Base-by-base conservation (phyloP, 2,888 invertebrate genomes). In the Athalia rosae region DNA sequence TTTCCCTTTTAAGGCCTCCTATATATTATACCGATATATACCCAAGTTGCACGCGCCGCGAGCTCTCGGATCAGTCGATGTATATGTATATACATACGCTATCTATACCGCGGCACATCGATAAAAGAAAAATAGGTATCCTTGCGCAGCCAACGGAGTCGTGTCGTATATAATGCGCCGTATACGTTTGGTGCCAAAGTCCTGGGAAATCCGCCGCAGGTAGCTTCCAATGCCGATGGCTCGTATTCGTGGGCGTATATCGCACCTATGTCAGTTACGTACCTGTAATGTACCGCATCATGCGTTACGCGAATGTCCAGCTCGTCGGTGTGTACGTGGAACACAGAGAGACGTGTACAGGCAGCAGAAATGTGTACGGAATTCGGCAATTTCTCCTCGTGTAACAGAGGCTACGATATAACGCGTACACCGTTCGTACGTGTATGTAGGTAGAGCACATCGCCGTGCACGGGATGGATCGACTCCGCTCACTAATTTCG, bases 1-100 rank as follows among this genome's bases (percentile, higher is more conserved):
- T 74, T 74, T 74, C 74, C 74, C 74, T 74, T 74, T 74, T 74
- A 74, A 74, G 61, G 74, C n/a, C 11, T 61, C 28, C 28, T 28
- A 28, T 28, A 28, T 28, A 28, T 28, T 28, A 2, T 28, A 28
- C 28, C 28, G 28, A 28, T 28, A 28, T 28, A 28, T 28, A 28
- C 2, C 28, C 28, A 28, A 28, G 28, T 28, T 28, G 28, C 28
- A 61, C 47, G 41, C 5, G 47, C 48, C 61, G 48, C 74, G 61
- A 15, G 28, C 15, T 15, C 74, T 59, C 47, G 58, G 74, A 74
- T 59, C 74, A 59, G 61, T 74, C 74, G 74, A 28, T 28, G 28
- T 1, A 28, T 28, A 28, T 28, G 2, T 28, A 28, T n/a, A n/a
- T n/a, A n/a, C n/a, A 71, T 74, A 61, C 61, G 62, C 67, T 45